Evolutionary conservation across 2,113 vertebrate genomes (phyloP), one percentile per base, ranked within the genome.

Genomic region (Prunella himalayana): DNA sequence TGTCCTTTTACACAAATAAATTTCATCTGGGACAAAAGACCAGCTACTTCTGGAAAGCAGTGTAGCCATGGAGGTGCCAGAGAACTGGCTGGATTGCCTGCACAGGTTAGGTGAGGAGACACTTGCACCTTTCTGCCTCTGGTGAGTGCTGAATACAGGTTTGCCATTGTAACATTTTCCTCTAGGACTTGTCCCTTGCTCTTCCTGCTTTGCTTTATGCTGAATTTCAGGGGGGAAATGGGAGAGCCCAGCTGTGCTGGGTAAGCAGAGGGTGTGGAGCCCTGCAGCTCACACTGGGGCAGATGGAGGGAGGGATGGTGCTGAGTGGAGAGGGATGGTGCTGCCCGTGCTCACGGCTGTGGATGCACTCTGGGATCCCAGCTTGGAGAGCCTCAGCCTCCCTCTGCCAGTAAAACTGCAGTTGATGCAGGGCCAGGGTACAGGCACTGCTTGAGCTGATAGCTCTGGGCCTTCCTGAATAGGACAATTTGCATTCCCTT

Each of bases 281-380:
- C 21, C 53, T 66, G 64, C 53, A 39, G 41, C 35, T 75, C 42
- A 3, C 17, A 2, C 0, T 16, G 53, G 19, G 31, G 39, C 42
- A 66, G 45, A 12, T 21, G 42, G 30, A 13, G 56, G 17, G 37
- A 57, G 56, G 54, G 31, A 13, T 4, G 7, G 3, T 59, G 33
- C 33, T 69, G 86, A 33, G 3, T 0, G 1, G 35, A 33, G n/a
- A 61, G 15, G 18, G 30, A 54, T 39, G 39, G 37, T 22, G 20
- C 37, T 61, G 59, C 31, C 7, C 0, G 0, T 64, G 54, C 37
- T 10, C 3, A 0, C 1, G 1, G n/a, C 68, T 42, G 31, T 2
- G 5, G 42, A 14, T 2, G 3, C 0, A 0, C 5, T 14, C 15
- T 41, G 54, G 18, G 35, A 49, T 23, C 49, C 1, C 1, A 25